Base-by-base conservation (phyloP, 2,888 invertebrate species). In the Autographa gamma region DNA sequence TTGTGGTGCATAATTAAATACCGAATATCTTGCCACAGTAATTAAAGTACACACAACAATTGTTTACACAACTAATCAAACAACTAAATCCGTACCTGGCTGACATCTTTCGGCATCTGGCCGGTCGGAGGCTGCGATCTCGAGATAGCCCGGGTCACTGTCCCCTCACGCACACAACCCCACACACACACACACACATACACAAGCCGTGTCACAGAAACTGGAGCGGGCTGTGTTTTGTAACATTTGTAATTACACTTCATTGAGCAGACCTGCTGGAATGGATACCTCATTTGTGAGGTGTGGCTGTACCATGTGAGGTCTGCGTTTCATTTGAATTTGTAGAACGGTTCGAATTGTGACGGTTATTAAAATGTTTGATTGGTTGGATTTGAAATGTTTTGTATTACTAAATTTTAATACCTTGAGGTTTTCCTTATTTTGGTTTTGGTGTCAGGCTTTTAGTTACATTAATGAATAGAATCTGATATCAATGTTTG, bases 111-210 rank as follows among this genome's bases (percentile, higher is more conserved):
- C 93, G 95, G 95, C 94, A 94, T 94, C 94, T 93, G 93, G 90
- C 91, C 93, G 94, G 94, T 95, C 94, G 95, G 94, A 94, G 95
- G 95, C 95, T 95, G 95, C 92, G 95, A 94, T 95, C 93, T 89
- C 86, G 82, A 91, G 94, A 95, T 94, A 93, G 91, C 89, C 85
- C 91, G 89, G 95, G 95, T 95, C 95, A 94, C 88, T 94, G 94
- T 91, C 93, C 93, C 90, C 92, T 69, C 88, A 90, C 92, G 82
- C 90, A 89, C 90, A 88, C 89, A 63, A 67, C 74, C 65, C 66
- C 6, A 9, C 70, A 56, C 69, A 75, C 76, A 68, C 80, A 83
- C 85, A 86, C 80, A 78, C 71, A 60, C 85, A 86, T 79, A 78
- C 71, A 60, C 74, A 66, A 41, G 62, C 62, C 74, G 73, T 75